A percentile compares a stretch with the other conserved stretches of the same genome.
These are phyloP conservation scores for Orthonychiurus folsomi DNA, from an alignment of 2,888 invertebrate species.

Conservation along the genomic window DNA sequence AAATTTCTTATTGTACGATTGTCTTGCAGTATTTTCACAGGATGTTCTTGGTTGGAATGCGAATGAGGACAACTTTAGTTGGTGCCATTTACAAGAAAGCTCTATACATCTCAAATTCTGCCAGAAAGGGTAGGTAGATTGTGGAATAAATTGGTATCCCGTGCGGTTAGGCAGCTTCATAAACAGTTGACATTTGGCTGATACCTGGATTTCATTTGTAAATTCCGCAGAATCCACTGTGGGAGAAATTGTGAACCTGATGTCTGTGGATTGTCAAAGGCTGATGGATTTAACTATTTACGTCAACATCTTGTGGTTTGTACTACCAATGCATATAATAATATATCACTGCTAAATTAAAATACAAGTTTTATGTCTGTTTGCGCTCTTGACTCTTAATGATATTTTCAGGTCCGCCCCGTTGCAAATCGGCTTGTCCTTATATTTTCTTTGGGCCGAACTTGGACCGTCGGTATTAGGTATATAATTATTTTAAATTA, in stretches of 20 bases:
- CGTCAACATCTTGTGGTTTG: conserved; percentile 48
- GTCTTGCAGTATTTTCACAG: conserved; percentile 52
- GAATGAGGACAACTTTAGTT: conserved; percentile 50
- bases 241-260: conserved; percentile 84
- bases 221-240: conserved; percentile 59
- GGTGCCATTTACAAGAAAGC: conserved; percentile 52
- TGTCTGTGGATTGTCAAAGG: conserved; percentile 84
- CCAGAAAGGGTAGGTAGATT: conserved; percentile 25
- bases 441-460: conserved; percentile 48
- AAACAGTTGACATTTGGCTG: background rate
- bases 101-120: conserved; percentile 31
- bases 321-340: too few species aligned
- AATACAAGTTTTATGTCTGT: too few species aligned
- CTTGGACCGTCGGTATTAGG: conserved; percentile 49
- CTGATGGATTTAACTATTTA: conserved; percentile 54
- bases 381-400: too few species aligned
- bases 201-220: background rate
- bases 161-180: background rate
- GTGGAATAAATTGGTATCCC: background rate
- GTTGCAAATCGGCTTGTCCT: conserved; percentile 50
- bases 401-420: too few species aligned
- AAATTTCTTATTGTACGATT: too few species aligned
- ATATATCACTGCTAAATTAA: too few species aligned
- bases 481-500: conserved; percentile 49
- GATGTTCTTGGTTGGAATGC: conserved; percentile 51